Evolutionary conservation across 2,113 vertebrate species (phyloP), one percentile per base, ranked within the genome.

Genomic region (Caranx ignobilis): DNA sequence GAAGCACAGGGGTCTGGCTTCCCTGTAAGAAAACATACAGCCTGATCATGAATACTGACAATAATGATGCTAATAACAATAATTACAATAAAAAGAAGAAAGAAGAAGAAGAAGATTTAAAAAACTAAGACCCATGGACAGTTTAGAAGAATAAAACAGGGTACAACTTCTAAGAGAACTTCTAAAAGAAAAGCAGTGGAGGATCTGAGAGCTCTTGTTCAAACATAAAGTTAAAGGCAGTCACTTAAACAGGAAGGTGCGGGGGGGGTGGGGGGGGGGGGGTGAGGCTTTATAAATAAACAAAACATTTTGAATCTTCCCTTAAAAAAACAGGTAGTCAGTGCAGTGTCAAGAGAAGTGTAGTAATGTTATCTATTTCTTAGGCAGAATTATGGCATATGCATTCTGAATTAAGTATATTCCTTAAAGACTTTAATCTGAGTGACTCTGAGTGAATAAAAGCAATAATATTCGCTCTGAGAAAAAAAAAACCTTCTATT

Each of bases 1-100:
- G 97, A 99, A 6, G 97, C 92, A 1, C 98, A 99, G 0, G 98
- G 97, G 92, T 99, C 97, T 0, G 97, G 98, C 86, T 97, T 99
- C 73, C 97, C 98, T 99, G 91, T 31, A 86, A 71, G 64, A 60
- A 79, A 74, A 76, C 52, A 63, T 19, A 47, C 55, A 69, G 12
- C 57, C 3, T 15, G 13, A 19, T 5, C 34, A 31, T 60, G 11
- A 57, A 35, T 15, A 21, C 5, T 48, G 13, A 9, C 2, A 6
- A 48, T 10, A 37, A 62, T 18, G 11, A 48, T 8, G 35, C 31
- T 4, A 18, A 7, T 10, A 52, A 12, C 3, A 10, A 31, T 37
- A 9, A 35, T 0, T 16, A 6, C 7, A 66, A 47, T 31, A 41
- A 26, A 21, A 41, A 63, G 4, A 48, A 18, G 1, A 45, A 47